Conservation (phyloP, 2,797 vertebrate genomes). For the Catharus ustulatus region DNA sequence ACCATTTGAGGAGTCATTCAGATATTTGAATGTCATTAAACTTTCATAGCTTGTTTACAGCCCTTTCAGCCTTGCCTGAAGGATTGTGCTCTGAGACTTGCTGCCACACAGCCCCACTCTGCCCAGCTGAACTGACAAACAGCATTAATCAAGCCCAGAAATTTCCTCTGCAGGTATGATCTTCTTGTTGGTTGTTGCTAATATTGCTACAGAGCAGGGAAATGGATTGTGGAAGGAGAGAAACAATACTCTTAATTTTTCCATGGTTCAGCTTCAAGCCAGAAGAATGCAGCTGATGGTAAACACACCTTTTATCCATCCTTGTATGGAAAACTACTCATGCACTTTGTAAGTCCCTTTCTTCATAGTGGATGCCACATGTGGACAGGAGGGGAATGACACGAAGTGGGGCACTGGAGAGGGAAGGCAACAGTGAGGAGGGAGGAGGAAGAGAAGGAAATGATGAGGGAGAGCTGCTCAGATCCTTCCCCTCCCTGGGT, state of each 20-base stretch:
- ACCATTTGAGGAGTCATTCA: constrained; percentile 57
- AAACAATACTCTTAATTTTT: background rate
- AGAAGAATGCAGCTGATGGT: background rate
- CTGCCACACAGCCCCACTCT: background rate
- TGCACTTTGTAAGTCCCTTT: background rate
- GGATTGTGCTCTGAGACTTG: background rate
- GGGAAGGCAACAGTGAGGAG: background rate
- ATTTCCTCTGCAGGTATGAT: constrained; percentile 28
- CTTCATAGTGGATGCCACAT: background rate
- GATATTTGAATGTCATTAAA: constrained; percentile 69
- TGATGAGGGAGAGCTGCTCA: background rate
- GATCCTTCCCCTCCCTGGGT: background rate
- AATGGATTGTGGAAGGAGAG: background rate
- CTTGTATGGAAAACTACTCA: background rate
- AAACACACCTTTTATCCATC: background rate
- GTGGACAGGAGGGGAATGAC: background rate
- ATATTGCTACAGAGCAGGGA: constrained; percentile 4
- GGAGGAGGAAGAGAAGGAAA: background rate
- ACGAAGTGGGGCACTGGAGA: background rate
- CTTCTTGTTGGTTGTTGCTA: background rate
- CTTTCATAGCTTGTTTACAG: constrained; percentile 66
- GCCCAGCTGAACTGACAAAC: constrained; percentile 42
- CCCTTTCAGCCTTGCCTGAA: constrained; percentile 37
- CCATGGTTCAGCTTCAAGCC: background rate
- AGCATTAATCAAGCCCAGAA: constrained; percentile 33